Conservation (phyloP, 2,113 vertebrate species). For the Plotosus lineatus region DNA sequence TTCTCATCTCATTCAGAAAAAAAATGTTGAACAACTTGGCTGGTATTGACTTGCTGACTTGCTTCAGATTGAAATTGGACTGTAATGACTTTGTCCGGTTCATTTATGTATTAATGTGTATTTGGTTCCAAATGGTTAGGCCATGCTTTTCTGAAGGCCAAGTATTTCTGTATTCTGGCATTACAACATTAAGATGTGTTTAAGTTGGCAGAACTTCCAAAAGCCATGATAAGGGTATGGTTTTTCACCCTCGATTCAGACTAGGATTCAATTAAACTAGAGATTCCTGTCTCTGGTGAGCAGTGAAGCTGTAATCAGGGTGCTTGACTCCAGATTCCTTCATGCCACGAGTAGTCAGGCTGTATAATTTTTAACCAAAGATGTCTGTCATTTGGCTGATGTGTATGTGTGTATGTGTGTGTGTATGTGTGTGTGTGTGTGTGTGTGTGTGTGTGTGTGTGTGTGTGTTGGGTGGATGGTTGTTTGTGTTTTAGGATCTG, state of each 20-base stretch:
- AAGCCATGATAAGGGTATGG: conserved; percentile 21
- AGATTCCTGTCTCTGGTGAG: conserved; percentile 26
- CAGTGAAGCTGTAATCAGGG: conserved; percentile 30
- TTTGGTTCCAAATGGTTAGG: conserved; percentile 37
- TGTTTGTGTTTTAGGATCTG: conserved; percentile 79
- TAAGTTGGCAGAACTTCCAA: conserved; percentile 44
- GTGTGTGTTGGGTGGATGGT: no score
- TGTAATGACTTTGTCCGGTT: conserved; percentile 37
- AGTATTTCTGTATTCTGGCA: conserved; percentile 22
- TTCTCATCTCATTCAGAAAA: conserved; percentile 16
- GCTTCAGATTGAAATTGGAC: conserved; percentile 21
- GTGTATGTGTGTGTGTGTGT: background rate
- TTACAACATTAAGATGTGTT: conserved; percentile 40
- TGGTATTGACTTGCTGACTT: conserved; percentile 26
- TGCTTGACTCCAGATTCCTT: conserved; percentile 24
- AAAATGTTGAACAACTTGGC: conserved; percentile 14
- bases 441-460: conserved; percentile 19
- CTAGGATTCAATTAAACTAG: conserved; percentile 38
- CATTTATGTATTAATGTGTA: conserved; percentile 27
- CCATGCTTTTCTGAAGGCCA: conserved; percentile 27
- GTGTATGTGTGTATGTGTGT: conserved; percentile 4
- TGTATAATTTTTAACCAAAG: conserved; percentile 26
- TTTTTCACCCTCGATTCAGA: conserved; percentile 31
- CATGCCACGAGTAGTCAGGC: conserved; percentile 27
- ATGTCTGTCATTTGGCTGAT: conserved; percentile 12